Base-by-base conservation (phyloP, 2,888 invertebrate species). In the Microplitis deprimator region DNA sequence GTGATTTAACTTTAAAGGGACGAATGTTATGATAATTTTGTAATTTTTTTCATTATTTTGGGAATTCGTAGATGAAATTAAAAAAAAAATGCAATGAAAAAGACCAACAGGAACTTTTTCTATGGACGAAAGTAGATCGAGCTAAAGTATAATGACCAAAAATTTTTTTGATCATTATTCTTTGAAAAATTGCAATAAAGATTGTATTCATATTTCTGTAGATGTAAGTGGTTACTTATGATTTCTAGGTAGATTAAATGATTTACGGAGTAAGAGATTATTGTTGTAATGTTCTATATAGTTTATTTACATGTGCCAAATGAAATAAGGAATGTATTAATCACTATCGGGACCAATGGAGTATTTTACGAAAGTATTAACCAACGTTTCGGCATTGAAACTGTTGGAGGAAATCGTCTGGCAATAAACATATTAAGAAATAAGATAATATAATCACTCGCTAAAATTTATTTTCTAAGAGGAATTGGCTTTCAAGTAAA, bases 331-430 rank as follows among this genome's bases (percentile, higher is more conserved):
- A 50, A 50, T 50, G 50, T 50, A 13, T 50, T 50, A 50, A 50
- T 50, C 50, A 50, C 50, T 50, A 50, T 50, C 50, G 81, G 81
- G 81, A 81, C 80, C 81, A 81, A 81, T 79, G 74, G 17, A 16
- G 50, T 61, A 75, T 68, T 70, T 29, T 20, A 20, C 5, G 29
- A 7, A 29, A 29, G 17, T 70, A 29, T 17, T 17, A 41, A 59
- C 4, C 5, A 20, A 69, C 41, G 20, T n/a, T 60, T 70, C n/a
- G 29, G 29, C 4, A 29, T 29, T 29, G 3, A 29, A 29, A 29
- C 4, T 29, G 13, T 50, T 50, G 50, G 13, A 41, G 60, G 50
- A 59, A 59, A 59, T 70, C 50, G 59, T 29, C 59, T 70, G 60
- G 77, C 61, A 73, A 72, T 69, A 75, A 71, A 73, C 60, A 62